Evolutionary conservation across 2,888 invertebrate species (phyloP), one percentile per base, ranked within the genome.

Genomic region (Sinodicranocentrus sp.): DNA sequence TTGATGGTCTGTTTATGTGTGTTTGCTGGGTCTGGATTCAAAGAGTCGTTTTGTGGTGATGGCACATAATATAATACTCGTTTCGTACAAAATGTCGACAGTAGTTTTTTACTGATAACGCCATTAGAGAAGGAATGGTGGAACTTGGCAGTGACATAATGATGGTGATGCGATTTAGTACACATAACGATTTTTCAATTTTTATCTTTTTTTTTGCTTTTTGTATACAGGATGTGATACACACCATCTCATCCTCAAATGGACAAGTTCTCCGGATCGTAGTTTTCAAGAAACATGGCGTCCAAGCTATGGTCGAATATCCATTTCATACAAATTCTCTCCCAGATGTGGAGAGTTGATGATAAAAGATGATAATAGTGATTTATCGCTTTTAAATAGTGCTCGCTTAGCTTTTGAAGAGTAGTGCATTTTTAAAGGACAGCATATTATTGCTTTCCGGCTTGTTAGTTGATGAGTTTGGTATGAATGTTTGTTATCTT

Each of bases 261-360:
- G 99, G 99, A 65, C 95, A 96, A 91, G 98, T 99, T 57, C 94
- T 97, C 89, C 94, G 99, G 90, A 98, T 99, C 91, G 99, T 99
- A 87, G 98, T 99, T 90, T 98, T 98, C 93, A 98, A 98, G 94
- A 98, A 98, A 92, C 98, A 98, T 91, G 98, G 98, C 87, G 97
- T 98, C 10, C 98, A 98, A 92, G 98, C 98, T 85, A 98, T 99
- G 98, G 97, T 99, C 85, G 98, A 98, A 96, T 97, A 97, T 97
- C 97, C 97, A 97, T 97, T 94, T 91, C 91, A 92, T 86, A 87
- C 87, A 84, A 43, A 57, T 43, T 59, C 76, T 83, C 82, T 82
- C 61, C 61, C 70, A 54, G 44, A 71, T 25, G 25, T 67, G 71
- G 76, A 83, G 82, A 76, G 63, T 76, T 70, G 48, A 48, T 76